Percentiles rank a stretch among this genome's conserved stretches.
Evolutionary conservation across 2,888 invertebrate species (phyloP).

Genomic region (Cryptocheilus praepositus): DNA sequence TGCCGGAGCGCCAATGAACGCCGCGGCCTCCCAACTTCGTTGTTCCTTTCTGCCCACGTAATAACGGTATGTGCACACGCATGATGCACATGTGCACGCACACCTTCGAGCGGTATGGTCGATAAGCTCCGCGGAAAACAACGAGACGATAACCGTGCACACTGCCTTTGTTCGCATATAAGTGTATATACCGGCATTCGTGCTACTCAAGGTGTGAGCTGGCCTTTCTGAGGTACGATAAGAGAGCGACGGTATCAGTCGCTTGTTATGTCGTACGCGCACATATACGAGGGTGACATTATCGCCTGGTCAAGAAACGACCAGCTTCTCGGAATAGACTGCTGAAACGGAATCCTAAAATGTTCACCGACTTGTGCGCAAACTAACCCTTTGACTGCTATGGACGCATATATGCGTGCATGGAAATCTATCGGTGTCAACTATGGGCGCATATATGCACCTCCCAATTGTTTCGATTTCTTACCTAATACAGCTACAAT

Average conservation of each 20-base stretch:
- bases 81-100: slow-evolving; percentile 11
- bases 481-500: no score
- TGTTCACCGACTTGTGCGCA: no score
- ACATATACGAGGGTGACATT: not conserved
- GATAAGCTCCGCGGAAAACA: slow-evolving; percentile 40
- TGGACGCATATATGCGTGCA: no score
- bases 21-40: slow-evolving; percentile 24
- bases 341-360: no score
- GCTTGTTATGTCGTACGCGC: not conserved
- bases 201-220: slow-evolving; percentile 28
- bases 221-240: slow-evolving; percentile 46
- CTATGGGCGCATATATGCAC: no score
- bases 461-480: no score
- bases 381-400: no score
- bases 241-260: slow-evolving; percentile 46
- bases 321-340: no score
- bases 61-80: slow-evolving; percentile 45
- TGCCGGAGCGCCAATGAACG: slow-evolving; percentile 12
- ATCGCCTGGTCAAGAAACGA: not conserved
- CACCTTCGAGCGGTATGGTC: slow-evolving; percentile 19
- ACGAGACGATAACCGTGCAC: slow-evolving; percentile 36
- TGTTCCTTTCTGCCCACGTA: slow-evolving; percentile 34
- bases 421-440: no score
- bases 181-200: slow-evolving; percentile 17
- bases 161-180: slow-evolving; percentile 6